Percentiles rank a stretch among this genome's conserved stretches.
Conservation (phyloP, 1,140 invertebrate species). For the Phthorimaea operculella region DNA sequence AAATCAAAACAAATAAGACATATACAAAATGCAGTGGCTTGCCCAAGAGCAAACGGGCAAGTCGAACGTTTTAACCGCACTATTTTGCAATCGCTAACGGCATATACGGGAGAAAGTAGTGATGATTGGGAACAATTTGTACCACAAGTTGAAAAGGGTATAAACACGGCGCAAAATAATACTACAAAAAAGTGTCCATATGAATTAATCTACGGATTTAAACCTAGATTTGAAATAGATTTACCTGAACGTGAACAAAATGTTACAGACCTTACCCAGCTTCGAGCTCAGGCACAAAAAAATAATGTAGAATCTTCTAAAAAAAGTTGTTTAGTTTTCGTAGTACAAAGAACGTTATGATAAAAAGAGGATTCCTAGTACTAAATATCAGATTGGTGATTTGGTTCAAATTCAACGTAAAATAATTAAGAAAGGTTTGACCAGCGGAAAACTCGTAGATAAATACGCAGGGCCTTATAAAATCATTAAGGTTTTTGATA, state of each 20-base stretch:
- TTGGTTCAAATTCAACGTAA: slow-evolving; percentile 5
- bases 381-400: slow-evolving; percentile 6
- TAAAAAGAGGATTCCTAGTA: background rate
- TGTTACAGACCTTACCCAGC: background rate
- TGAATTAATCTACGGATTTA: slow-evolving; percentile 7
- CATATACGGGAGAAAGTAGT: slow-evolving; percentile 2
- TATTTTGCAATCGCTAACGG: slow-evolving; percentile 6
- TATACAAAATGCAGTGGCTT: slow-evolving; percentile 4
- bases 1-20: background rate
- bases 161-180: slow-evolving; percentile 2
- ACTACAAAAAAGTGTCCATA: slow-evolving; percentile 7
- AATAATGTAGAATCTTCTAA: background rate
- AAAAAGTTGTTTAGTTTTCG: too few species aligned
- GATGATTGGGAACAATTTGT: slow-evolving; percentile 7
- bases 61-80: slow-evolving; percentile 5
- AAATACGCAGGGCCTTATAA: slow-evolving; percentile 8
- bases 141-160: slow-evolving; percentile 4
- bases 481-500: slow-evolving; percentile 8
- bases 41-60: too few species aligned
- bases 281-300: slow-evolving; percentile 5
- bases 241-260: background rate
- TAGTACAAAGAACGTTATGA: slow-evolving; percentile 4
- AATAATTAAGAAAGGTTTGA: slow-evolving; percentile 7
- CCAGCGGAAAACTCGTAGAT: slow-evolving; percentile 8
- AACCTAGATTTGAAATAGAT: slow-evolving; percentile 8